Base-by-base conservation (phyloP, 2,888 invertebrate species). In the Cephalotes varians region DNA sequence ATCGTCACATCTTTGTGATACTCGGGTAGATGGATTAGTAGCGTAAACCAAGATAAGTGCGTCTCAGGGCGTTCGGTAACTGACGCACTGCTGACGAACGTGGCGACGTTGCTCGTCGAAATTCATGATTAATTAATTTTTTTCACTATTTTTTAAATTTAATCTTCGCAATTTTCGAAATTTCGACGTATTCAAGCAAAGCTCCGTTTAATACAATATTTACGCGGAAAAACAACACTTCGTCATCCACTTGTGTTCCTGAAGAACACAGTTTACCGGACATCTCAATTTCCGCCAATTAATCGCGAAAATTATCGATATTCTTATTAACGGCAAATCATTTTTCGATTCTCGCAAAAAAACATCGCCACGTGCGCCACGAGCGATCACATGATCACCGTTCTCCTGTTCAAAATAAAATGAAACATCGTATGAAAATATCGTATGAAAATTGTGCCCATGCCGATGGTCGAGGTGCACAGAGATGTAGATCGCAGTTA, bases 181-280 rank as follows among this genome's bases (percentile, higher is more conserved):
- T 34, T 10, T 51, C 7, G 15, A 21, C 3, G 18, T 34, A 15
- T 31, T 44, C 15, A 5, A 72, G 40, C 25, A 56, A 51, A 28
- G 44, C 0, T n/a, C 1, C n/a, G 1, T 67, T 28, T 34, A 47
- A 67, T 4, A 31, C 21, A 47, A 67, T 4, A 31, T 40, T 67
- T 31, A 10, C 9, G 9, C 49, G 21, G 6, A 49, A 31, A 34
- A 51, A 34, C 9, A 31, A 2, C 15, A 25, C 7, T 51, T 40
- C 10, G 6, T 31, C n/a, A 34, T 51, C 9, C 15, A 62, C 10
- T 40, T 40, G 40, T 12, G 40, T 40, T 40, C 15, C 40, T 12
- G 12, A 47, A 47, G 44, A 47, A 92, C 92, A 93, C 91, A 93
- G 12, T 40, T 12, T 12, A 40, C 7, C 6, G 10, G 37, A 37